Evolutionary conservation across 2,888 invertebrate genomes (phyloP), one percentile per base, ranked within the genome.

Genomic region (Eretmocerus hayati): DNA sequence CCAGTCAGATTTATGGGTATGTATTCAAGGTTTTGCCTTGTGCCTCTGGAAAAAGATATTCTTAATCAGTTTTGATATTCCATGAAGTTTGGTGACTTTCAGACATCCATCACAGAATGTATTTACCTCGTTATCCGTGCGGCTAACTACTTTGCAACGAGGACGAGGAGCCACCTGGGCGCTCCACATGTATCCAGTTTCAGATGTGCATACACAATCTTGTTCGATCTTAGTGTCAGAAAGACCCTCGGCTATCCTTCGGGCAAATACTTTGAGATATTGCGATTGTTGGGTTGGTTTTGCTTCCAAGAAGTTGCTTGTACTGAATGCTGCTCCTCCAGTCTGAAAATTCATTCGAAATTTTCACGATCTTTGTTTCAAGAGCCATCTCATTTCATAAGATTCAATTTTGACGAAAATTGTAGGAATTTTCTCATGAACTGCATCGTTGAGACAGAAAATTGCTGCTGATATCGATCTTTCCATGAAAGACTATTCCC

Each of bases 281-380:
- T 79, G 78, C 66, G 82, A 81, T 71, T 77, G 79, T 55, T 78
- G 77, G 11, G 73, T 77, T 1, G 76, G 71, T 60, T 79, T 77
- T 46, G 77, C 69, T 1, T 71, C 71, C 44, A 73, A 53, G 75
- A 80, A 83, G 69, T 80, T 81, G 52, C 74, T 74, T 3, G 79
- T 71, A 6, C 82, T 81, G 72, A 85, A 83, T 9, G 83, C 77
- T 13, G 81, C 75, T 18, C 87, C 87, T 42, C 76, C 77, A 31
- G 76, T 73, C 82, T 84, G 71, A 2, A 67, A 66, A 2, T 22
- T 36, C 2, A 22, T 36, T 20, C 13, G 41, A 19, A 4, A 46
- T 22, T 15, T 22, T 37, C n/a, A 4, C 30, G 26, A 44, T 16
- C 3, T 11, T 39, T 22, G 9, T 39, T 23, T 1, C n/a, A 21